Evolutionary conservation across 2,113 vertebrate species (phyloP).

Genomic region (Edolisoma coerulescens): DNA sequence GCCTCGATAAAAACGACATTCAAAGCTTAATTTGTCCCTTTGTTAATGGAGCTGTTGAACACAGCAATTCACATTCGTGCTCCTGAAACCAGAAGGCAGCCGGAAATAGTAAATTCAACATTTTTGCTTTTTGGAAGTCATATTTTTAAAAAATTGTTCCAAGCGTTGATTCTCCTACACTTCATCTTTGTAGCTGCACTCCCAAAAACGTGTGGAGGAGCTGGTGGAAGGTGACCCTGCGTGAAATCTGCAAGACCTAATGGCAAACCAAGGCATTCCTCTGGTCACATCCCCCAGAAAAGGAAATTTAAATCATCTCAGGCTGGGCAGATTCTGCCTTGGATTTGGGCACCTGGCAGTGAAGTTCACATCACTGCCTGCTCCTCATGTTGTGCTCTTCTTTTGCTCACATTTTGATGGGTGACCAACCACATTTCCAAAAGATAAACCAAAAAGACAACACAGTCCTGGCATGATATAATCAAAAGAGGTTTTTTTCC

Average conservation of each 20-base stretch:
- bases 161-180: neutral
- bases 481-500: neutral
- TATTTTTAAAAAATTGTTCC: neutral
- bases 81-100: neutral
- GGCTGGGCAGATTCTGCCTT: neutral
- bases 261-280: constrained; percentile 40
- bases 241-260: constrained; percentile 4
- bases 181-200: neutral
- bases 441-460: neutral
- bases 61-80: neutral
- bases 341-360: neutral
- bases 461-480: accelerated
- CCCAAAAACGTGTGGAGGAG: neutral
- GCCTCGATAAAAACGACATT: constrained; percentile 12
- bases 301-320: neutral
- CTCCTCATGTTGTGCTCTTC: neutral
- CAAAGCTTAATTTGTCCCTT: neutral
- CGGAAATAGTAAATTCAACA: neutral
- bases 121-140: neutral
- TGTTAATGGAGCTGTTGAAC: neutral
- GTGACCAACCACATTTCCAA: neutral
- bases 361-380: neutral
- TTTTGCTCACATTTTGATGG: neutral
- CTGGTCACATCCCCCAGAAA: constrained; percentile 13
- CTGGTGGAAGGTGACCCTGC: neutral